These are phyloP conservation scores for Chaetorhynchus papuensis DNA, from an alignment of 2,113 vertebrate species.

Conservation along the genomic window DNA sequence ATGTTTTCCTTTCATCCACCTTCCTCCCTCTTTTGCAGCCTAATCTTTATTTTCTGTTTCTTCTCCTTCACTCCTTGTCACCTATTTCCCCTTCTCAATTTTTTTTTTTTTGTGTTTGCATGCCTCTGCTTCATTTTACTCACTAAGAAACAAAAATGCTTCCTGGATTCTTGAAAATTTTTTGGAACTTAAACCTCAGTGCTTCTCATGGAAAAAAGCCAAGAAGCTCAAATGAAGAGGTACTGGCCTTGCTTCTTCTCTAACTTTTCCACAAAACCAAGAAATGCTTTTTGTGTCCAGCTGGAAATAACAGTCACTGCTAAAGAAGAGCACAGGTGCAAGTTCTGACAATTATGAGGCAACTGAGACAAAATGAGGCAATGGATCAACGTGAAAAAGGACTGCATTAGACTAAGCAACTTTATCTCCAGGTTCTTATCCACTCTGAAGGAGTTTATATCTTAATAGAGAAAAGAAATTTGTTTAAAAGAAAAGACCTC, in stretches of 20 bases:
- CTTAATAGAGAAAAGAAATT: neutral
- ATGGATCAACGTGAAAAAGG: neutral
- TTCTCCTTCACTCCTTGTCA: neutral
- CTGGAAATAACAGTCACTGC: neutral
- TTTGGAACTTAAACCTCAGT: neutral
- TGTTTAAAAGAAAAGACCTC: neutral
- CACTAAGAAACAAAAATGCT: neutral
- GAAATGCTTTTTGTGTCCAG: neutral
- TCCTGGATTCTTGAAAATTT: neutral
- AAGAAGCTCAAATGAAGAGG: neutral
- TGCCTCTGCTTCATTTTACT: neutral
- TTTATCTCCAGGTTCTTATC: neutral
- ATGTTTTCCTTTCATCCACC: neutral
- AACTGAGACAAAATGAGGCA: neutral
- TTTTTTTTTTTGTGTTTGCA: neutral
- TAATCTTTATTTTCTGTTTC: neutral
- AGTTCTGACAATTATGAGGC: neutral
- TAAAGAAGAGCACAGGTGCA: neutral
- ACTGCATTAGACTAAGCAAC: neutral
- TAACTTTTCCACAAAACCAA: neutral
- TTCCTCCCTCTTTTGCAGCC: neutral
- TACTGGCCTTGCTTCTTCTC: neutral
- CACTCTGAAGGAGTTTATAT: neutral
- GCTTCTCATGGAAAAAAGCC: neutral
- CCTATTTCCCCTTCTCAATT: neutral